Conservation (phyloP, 1,140 invertebrate species). For the Ceratina japonica region DNA sequence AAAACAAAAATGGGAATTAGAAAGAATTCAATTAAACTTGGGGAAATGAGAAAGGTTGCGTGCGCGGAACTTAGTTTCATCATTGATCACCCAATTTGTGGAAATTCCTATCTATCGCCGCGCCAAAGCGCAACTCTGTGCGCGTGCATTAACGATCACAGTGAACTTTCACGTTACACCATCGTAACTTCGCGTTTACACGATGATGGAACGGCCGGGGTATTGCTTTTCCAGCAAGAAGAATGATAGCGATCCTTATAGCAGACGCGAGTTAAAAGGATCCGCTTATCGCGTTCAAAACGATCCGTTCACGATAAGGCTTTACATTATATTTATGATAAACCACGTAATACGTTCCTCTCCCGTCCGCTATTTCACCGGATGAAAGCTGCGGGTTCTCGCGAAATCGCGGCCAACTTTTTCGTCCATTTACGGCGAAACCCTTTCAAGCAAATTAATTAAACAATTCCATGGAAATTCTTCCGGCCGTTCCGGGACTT, state of each 20-base stretch:
- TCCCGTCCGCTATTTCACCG: not conserved
- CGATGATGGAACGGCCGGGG: not conserved
- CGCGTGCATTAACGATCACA: not conserved
- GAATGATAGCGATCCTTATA: not conserved
- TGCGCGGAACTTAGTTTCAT: not conserved
- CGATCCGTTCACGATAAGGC: too few species aligned
- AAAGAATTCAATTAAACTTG: constrained; percentile 9
- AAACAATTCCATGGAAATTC: not conserved
- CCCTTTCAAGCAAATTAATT: constrained; percentile 11
- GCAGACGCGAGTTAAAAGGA: not conserved
- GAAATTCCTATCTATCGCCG: not conserved
- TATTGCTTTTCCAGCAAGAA: not conserved
- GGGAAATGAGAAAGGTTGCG: not conserved
- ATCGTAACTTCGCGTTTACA: not conserved
- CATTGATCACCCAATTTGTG: not conserved
- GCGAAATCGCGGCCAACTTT: not conserved
- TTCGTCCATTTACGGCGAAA: not conserved
- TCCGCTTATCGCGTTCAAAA: not conserved
- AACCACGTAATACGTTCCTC: too few species aligned
- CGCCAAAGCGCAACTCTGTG: not conserved
- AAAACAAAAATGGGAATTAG: too few species aligned
- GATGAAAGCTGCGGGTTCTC: not conserved
- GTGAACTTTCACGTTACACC: constrained; percentile 5
- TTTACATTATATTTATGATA: too few species aligned
- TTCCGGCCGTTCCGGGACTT: not conserved